A percentile compares a stretch with the other conserved stretches of the same genome.
Conservation (phyloP, 2,113 vertebrate genomes). For the Coreoperca whiteheadi region DNA sequence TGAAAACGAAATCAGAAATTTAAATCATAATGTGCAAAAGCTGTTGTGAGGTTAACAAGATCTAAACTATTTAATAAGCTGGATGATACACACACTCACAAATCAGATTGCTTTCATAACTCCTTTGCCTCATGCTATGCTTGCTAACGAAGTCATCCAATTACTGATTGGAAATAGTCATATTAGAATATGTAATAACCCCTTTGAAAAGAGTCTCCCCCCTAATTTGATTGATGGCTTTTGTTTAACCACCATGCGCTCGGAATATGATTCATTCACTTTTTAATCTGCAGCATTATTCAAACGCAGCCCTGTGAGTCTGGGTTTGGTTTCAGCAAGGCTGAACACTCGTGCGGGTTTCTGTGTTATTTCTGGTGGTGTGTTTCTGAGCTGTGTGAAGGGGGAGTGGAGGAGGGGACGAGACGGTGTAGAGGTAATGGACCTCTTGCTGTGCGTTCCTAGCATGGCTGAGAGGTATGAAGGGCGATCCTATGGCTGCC, state of each 20-base stretch:
- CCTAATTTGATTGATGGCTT: conserved; percentile 60
- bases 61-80: conserved; percentile 51
- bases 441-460: conserved; percentile 77
- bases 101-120: conserved; percentile 31
- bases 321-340: conserved; percentile 1
- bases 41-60: conserved; percentile 37
- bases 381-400: conserved; percentile 47
- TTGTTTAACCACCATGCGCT: conserved; percentile 29
- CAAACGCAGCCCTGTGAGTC: conserved; percentile 24
- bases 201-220: conserved; percentile 30
- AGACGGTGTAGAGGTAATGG: conserved; percentile 77
- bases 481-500: conserved; percentile 76
- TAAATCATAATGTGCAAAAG: conserved; percentile 31
- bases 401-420: conserved; percentile 54
- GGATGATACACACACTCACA: conserved; percentile 6
- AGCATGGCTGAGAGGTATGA: conserved; percentile 80
- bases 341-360: neutral
- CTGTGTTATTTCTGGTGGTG: conserved; percentile 42
- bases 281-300: conserved; percentile 56
- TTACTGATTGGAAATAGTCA: conserved; percentile 50
- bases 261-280: conserved; percentile 44
- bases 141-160: conserved; percentile 47
- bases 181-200: conserved; percentile 60
- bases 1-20: conserved; percentile 16
- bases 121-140: conserved; percentile 15